Evolutionary conservation across 2,797 vertebrate species (phyloP).

Genomic region (Sebastes paucispinis): DNA sequence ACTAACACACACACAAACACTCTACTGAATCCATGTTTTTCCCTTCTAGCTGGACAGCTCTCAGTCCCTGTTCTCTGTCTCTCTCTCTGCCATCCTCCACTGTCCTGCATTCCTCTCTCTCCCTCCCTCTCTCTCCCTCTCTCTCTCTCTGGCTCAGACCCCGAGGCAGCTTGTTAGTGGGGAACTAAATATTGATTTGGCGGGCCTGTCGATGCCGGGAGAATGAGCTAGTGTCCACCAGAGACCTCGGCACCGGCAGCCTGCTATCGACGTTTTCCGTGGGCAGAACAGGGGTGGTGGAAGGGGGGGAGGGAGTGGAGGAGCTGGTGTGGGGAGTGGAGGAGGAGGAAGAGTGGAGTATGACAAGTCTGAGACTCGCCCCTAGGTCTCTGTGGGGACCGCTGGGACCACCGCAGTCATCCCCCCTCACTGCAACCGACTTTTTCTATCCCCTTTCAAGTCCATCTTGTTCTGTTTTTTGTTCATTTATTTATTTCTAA

Average conservation of each 20-base stretch:
- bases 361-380: slow-evolving; percentile 96
- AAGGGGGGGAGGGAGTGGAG: slow-evolving; percentile 71
- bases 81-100: slow-evolving; percentile 92
- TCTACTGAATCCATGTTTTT: slow-evolving; percentile 97
- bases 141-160: slow-evolving; percentile 97
- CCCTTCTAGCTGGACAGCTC: slow-evolving; percentile 98
- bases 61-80: slow-evolving; percentile 87
- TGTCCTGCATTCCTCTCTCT: slow-evolving; percentile 89
- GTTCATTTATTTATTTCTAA: slow-evolving; percentile 64
- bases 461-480: slow-evolving; percentile 79
- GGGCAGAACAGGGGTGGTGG: slow-evolving; percentile 84
- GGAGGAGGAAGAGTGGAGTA: slow-evolving; percentile 87
- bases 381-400: slow-evolving; percentile 88
- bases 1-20: slow-evolving; percentile 50
- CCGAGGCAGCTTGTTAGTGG: slow-evolving; percentile 99
- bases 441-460: slow-evolving; percentile 96
- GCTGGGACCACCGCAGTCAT: slow-evolving; percentile 91
- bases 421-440: slow-evolving; percentile 77
- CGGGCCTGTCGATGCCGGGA: slow-evolving; percentile 99
- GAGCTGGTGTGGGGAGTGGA: slow-evolving; percentile 65
- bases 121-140: slow-evolving; percentile 89
- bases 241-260: slow-evolving; percentile 98
- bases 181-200: slow-evolving; percentile 99
- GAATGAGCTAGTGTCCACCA: slow-evolving; percentile 99
- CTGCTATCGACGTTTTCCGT: slow-evolving; percentile 94